A percentile compares a stretch with the other conserved stretches of the same genome.
Conservation (phyloP, 2,888 invertebrate genomes). For the Caenorhabditis sp. region DNA sequence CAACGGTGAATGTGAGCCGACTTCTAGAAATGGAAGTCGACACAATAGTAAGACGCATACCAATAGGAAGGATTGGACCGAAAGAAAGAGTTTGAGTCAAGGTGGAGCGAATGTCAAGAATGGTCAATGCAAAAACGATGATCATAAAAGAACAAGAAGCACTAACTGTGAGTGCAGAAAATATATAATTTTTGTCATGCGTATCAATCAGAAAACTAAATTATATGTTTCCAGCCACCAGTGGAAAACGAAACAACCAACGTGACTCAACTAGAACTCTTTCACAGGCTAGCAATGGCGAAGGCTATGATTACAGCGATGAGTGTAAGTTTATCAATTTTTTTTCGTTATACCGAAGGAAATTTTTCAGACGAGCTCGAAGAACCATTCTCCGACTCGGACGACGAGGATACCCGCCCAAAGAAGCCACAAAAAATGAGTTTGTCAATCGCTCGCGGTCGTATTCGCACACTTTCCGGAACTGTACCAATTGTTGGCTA, state of each 20-base stretch:
- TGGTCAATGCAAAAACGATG: conserved; percentile 21
- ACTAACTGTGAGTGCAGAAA: conserved; percentile 52
- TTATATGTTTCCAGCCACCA: conserved; percentile 30
- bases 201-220: too few relatives aligned
- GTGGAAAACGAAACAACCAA: conserved; percentile 29
- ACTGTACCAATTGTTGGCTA: conserved; percentile 61
- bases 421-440: conserved; percentile 61
- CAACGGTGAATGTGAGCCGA: conserved; percentile 34
- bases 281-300: conserved; percentile 64
- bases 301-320: conserved; percentile 61
- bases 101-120: conserved; percentile 31
- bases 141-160: conserved; percentile 52
- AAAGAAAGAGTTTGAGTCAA: conserved; percentile 51
- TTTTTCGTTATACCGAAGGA: too few relatives aligned
- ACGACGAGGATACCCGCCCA: conserved; percentile 61
- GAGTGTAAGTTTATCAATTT: conserved; percentile 61
- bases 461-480: conserved; percentile 70
- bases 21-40: conserved; percentile 47
- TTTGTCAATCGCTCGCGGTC: conserved; percentile 64
- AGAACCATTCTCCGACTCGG: conserved; percentile 70
- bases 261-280: conserved; percentile 55
- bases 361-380: conserved; percentile 64
- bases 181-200: background rate
- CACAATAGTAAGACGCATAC: conserved; percentile 37
- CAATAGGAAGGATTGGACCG: conserved; percentile 46